A percentile compares a stretch with the other conserved stretches of the same genome.
Conservation (phyloP, 2,888 invertebrate genomes). For the Pinctada fucata region DNA sequence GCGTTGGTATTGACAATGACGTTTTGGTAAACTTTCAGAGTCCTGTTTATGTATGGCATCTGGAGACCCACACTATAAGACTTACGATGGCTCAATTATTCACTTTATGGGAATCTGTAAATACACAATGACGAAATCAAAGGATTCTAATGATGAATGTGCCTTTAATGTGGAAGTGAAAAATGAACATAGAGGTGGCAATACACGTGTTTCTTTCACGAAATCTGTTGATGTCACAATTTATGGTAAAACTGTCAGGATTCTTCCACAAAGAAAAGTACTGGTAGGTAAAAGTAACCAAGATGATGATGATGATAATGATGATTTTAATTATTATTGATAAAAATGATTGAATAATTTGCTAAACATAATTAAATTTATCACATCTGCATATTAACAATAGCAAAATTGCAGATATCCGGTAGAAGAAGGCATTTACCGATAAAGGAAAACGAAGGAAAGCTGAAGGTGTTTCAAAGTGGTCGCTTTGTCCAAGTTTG, state of each 20-base stretch:
- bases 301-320: background rate
- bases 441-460: conserved; percentile 4
- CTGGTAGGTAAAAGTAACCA: conserved; percentile 12
- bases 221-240: conserved; percentile 47
- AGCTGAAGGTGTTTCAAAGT: conserved; percentile 25
- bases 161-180: conserved; percentile 51
- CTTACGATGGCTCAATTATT: conserved; percentile 67
- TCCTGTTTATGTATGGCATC: conserved; percentile 46
- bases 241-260: conserved; percentile 33
- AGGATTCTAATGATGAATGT: conserved; percentile 40
- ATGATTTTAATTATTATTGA: background rate
- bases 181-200: conserved; percentile 50
- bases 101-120: conserved; percentile 69
- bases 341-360: background rate
- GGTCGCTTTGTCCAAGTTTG: conserved; percentile 18
- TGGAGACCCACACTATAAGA: conserved; percentile 71
- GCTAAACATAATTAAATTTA: conserved; percentile 23
- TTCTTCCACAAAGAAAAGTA: conserved; percentile 35
- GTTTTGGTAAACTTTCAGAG: conserved; percentile 18
- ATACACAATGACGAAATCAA: conserved; percentile 62
- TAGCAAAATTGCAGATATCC: conserved; percentile 27
- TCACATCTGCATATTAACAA: conserved; percentile 48
- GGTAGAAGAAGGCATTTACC: conserved; percentile 13
- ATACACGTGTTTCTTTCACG: conserved; percentile 49
- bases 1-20: no score